A percentile compares a stretch with the other conserved stretches of the same genome.
These are phyloP conservation scores for Crematogaster levior DNA, from an alignment of 2,888 invertebrate genomes.

Conservation along the genomic window DNA sequence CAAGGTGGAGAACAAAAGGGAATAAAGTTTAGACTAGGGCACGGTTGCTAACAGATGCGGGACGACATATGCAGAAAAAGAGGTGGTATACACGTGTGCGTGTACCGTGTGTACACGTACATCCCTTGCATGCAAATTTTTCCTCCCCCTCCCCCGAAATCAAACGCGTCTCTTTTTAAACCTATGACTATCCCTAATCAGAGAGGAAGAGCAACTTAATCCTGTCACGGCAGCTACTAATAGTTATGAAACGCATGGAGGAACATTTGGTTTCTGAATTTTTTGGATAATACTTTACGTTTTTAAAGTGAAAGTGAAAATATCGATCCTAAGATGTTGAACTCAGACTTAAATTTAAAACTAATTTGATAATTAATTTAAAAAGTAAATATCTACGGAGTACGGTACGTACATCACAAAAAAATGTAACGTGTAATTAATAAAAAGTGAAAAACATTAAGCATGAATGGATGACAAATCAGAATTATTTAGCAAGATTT, in stretches of 20 bases:
- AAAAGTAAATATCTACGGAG: too few species aligned
- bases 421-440: neutral
- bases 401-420: neutral
- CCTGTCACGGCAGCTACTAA: neutral
- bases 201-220: neutral
- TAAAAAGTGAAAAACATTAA: neutral
- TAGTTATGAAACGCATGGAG: constrained; percentile 4
- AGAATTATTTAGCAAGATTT: constrained; percentile 50
- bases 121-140: neutral
- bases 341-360: neutral
- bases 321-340: too few species aligned
- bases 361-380: neutral
- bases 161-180: constrained; percentile 24
- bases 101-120: neutral
- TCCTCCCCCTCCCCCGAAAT: neutral
- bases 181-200: neutral
- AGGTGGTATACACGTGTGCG: constrained; percentile 47
- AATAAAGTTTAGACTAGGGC: constrained; percentile 55
- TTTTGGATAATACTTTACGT: neutral
- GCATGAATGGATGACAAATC: neutral
- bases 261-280: neutral
- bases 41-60: constrained; percentile 67
- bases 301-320: neutral
- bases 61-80: constrained; percentile 53
- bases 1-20: constrained; percentile 59